Evolutionary conservation across 2,888 invertebrate genomes (phyloP).

Genomic region (Brenthis daphne): DNA sequence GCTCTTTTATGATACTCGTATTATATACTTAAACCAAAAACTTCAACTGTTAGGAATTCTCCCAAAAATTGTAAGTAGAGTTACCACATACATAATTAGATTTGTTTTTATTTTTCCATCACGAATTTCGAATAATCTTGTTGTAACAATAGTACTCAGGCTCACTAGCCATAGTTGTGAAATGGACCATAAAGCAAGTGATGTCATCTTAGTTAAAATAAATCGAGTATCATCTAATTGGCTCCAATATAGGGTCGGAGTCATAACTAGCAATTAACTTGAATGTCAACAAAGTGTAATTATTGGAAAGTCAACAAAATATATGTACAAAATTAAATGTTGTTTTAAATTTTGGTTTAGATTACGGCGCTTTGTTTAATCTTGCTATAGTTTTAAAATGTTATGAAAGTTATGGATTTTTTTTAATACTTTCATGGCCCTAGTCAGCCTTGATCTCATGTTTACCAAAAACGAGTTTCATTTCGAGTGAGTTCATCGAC

Average conservation of each 20-base stretch:
- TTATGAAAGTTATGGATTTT: not conserved
- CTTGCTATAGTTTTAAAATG: too few relatives aligned
- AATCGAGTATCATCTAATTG: constrained; percentile 52
- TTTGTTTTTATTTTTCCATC: too few relatives aligned
- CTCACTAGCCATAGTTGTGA: constrained; percentile 16
- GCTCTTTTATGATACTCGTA: too few relatives aligned
- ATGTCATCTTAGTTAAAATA: constrained; percentile 54
- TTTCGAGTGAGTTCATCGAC: constrained; percentile 69
- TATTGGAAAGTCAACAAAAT: too few relatives aligned
- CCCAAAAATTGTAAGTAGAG: not conserved
- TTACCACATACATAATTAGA: too few relatives aligned
- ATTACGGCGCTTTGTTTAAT: too few relatives aligned
- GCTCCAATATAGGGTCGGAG: constrained; percentile 46
- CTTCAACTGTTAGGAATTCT: not conserved
- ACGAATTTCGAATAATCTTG: too few relatives aligned
- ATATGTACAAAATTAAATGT: too few relatives aligned
- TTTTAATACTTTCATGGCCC: constrained; percentile 16
- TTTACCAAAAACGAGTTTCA: constrained; percentile 68
- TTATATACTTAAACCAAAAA: too few relatives aligned
- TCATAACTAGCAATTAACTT: constrained; percentile 26
- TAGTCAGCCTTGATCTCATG: constrained; percentile 50
- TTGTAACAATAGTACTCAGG: not conserved
- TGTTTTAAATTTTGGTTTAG: too few relatives aligned
- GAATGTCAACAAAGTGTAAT: constrained; percentile 12
- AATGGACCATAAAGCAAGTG: constrained; percentile 45